Base-by-base conservation (phyloP, 2,888 invertebrate species). In the Rotaria macrura region DNA sequence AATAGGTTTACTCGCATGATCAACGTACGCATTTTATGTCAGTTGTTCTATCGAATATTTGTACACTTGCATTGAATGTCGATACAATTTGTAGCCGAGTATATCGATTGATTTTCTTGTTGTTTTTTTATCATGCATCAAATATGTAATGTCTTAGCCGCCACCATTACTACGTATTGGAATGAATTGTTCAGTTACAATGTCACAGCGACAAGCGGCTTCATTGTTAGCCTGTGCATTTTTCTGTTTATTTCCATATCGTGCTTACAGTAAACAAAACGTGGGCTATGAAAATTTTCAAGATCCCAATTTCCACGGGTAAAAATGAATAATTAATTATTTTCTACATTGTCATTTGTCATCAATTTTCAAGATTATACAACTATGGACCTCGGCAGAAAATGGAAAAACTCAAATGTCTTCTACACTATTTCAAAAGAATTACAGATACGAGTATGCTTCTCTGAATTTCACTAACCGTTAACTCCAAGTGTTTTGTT, bases 171-270 rank as follows among this genome's bases (percentile, higher is more conserved):
- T 79, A n/a, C 47, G 20, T 23, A n/a, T 1, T 23, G 84, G 84
- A 40, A 38, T 40, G 10, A 93, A 92, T 25, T 89, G 88, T 38
- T 90, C 90, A 17, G 87, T 94, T 29, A 93, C 93, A 85, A 89
- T 93, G 85, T 91, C 91, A 93, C 92, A 92, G 87, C 88, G 90
- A 84, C 97, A 97, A 92, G 93, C 95, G 85, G 94, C 95, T 0
- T 94, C 94, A 89, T 91, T 98, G 85, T 91, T 98, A 87, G 96
- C 97, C 0, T 96, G 97, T 92, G 96, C 95, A 25, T 97, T 98
- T 91, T 94, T 98, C 88, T 96, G 96, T 90, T 97, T 97, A 55
- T 97, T 95, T 91, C 96, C 97, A 0, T 92, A 94, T 87, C 92
- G 95, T n/a, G 4, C 20, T 43, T 9, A 34, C 25, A 9, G 95